phyloP scores from a whole-genome alignment of 2,113 vertebrate genomes.

The Poeciliopsis retropinna region DNA sequence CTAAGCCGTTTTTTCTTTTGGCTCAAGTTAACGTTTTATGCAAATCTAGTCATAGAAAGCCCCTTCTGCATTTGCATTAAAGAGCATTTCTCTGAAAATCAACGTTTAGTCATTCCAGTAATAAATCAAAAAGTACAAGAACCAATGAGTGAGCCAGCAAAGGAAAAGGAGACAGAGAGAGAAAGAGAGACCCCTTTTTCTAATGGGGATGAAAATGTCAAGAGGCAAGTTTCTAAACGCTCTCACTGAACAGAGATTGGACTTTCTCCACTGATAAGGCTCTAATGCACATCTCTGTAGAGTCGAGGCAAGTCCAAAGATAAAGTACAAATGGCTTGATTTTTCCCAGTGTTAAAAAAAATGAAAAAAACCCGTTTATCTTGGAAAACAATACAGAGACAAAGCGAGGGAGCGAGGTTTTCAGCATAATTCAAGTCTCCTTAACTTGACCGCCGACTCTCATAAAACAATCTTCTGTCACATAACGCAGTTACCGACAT shows the following conservation, averaged over 20 bases:
- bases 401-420: conserved; percentile 19
- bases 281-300: conserved; percentile 48
- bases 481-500: conserved; percentile 49
- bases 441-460: conserved; percentile 43
- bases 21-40: conserved; percentile 1
- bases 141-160: conserved; percentile 12
- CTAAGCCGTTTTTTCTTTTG: neutral
- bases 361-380: conserved; percentile 42
- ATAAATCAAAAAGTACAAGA: conserved; percentile 34
- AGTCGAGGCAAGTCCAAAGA: conserved; percentile 42
- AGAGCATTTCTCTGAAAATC: conserved; percentile 19
- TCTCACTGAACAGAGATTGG: conserved; percentile 60
- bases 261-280: conserved; percentile 61
- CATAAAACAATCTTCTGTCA: conserved; percentile 38
- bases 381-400: conserved; percentile 47
- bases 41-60: conserved; percentile 9
- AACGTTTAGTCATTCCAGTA: conserved; percentile 2
- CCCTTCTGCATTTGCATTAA: conserved; percentile 32
- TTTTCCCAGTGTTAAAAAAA: conserved; percentile 29
- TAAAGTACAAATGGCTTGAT: conserved; percentile 64
- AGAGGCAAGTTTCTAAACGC: conserved; percentile 59
- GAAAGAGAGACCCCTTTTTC: conserved; percentile 15
- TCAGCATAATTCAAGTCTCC: conserved; percentile 18
- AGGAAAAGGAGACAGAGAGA: conserved; percentile 1
- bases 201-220: conserved; percentile 53